These are phyloP conservation scores for Platycnemis pennipes DNA, from an alignment of 2,888 invertebrate species.

Conservation along the genomic window DNA sequence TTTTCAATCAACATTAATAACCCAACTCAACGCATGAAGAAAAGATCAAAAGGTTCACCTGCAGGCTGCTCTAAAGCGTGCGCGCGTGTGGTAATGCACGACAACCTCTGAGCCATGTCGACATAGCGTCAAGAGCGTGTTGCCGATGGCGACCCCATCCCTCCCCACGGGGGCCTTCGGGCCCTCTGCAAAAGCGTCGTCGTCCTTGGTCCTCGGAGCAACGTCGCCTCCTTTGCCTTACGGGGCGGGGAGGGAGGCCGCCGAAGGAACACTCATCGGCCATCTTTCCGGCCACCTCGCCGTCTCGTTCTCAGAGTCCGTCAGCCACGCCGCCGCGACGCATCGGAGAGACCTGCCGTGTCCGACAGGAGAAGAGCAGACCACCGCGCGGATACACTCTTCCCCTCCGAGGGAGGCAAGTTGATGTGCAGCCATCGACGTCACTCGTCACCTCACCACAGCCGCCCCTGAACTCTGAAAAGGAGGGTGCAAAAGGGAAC, in stretches of 20 bases:
- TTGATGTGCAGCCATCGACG: background rate
- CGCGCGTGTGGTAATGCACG: background rate
- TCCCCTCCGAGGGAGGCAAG: background rate
- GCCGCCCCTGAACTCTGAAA: background rate
- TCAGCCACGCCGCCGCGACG: conserved; percentile 12
- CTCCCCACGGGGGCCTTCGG: background rate
- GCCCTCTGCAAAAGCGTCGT: background rate
- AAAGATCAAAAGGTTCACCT: too few species aligned
- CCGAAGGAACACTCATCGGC: background rate
- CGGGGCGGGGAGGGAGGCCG: background rate
- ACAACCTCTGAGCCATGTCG: background rate
- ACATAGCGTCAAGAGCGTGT: background rate
- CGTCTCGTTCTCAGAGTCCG: background rate
- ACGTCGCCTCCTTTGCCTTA: background rate
- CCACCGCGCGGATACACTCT: background rate
- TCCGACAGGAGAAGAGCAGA: background rate
- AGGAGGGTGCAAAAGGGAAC: background rate
- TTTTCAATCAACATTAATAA: too few species aligned
- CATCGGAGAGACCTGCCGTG: background rate
- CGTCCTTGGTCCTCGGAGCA: background rate
- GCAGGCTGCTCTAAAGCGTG: too few species aligned
- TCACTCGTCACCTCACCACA: background rate
- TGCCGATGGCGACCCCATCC: background rate
- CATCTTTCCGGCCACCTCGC: background rate
- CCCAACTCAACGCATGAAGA: too few species aligned